Evolutionary conservation across 2,888 invertebrate genomes (phyloP), one percentile per base, ranked within the genome.

Genomic region (Heliconius sara): DNA sequence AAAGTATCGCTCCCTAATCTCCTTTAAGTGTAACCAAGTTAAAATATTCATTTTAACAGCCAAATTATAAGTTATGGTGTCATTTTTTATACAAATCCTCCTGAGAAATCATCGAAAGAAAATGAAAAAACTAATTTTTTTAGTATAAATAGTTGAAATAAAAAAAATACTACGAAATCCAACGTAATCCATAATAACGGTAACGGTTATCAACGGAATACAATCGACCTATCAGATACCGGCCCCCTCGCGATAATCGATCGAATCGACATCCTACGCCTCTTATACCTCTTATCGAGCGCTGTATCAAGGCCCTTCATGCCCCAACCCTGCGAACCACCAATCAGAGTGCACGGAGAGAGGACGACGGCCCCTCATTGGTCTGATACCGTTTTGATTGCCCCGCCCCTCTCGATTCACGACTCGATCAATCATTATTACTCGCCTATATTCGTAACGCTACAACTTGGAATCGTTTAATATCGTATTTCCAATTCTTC

Each of bases 331-430:
- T 86, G 90, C 90, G 82, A 81, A 85, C 85, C 87, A 87, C 95
- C 95, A 95, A 95, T 95, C 84, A 85, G 88, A 86, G 86, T 83
- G 88, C 85, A 83, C 88, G 88, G 85, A 86, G 87, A 85, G 84
- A 82, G 84, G 85, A 85, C 82, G 89, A 87, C 85, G 88, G 84
- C 85, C 90, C 87, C 91, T 87, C 88, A 95, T 95, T 95, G 94
- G 94, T 87, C 89, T 91, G 92, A 93, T 93, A 91, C 91, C 92
- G 89, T 90, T 95, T 95, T 95, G 95, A 95, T 94, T 93, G 94
- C 94, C 83, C 93, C 95, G 94, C 95, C 95, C 93, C 90, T 83
- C 91, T 91, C 92, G 92, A 94, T 94, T 90, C 93, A 89, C 88
- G 90, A 86, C 91, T 91, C 93, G 90, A 95, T 95, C 93, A 94